Evolutionary conservation across 1,140 invertebrate species (phyloP), one percentile per base, ranked within the genome.

Genomic region (Ericerus pela): DNA sequence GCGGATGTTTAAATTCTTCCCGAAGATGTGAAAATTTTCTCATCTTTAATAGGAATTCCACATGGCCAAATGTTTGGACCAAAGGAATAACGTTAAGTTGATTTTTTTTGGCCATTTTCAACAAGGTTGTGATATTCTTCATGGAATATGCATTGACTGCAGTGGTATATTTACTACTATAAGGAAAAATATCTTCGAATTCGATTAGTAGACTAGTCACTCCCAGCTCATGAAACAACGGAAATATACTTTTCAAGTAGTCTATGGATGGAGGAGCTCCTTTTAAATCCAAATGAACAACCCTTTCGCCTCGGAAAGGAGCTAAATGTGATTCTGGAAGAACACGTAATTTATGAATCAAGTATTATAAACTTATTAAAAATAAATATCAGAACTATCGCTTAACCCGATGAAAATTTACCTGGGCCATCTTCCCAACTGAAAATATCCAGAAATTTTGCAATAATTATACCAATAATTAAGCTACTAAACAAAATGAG

Each of bases 31-130:
- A 67, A 67, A 86, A 94, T 60, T 85, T 77, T 28, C 79, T 66
- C 56, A 85, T 75, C 68, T 96, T 96, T 28, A 96, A 69, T 0
- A 82, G 81, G 73, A 87, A 92, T 74, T 96, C 90, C 67, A 94
- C 69, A 68, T 97, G 94, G 2, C 93, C 94, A 72, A 97, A 96
- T 3, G 93, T 96, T 72, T 96, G 95, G 6, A 97, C 76, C 1
- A 98, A 72, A 18, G 95, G 95, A 62, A 97, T 89, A 3, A 97
- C 78, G 60, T 85, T 81, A 2, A 97, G 26, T 12, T 54, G 20
- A 24, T 33, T 22, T 24, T 30, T 33, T 30, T 54, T 36, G n/a
- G 29, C 29, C 10, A 54, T 6, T 14, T 54, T 24, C 26, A 54
- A 24, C 10, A 54, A 54, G 18, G 33, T 11, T 22, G 24, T 24